phyloP scores from a whole-genome alignment of 2,888 invertebrate species.

The Mythimna albipuncta region DNA sequence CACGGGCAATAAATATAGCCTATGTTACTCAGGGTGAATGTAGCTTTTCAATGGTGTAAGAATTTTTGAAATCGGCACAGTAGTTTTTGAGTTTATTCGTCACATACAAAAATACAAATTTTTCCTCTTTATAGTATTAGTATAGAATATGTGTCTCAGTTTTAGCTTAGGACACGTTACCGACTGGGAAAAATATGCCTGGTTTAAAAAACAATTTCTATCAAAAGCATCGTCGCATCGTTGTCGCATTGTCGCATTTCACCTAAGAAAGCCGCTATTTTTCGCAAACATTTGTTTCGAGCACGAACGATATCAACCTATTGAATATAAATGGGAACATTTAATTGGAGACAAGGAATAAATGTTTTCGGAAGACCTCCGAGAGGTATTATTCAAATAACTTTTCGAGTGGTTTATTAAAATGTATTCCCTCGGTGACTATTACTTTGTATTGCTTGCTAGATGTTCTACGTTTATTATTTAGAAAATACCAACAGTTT shows the following conservation, averaged over 20 bases:
- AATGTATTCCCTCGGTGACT: conserved; percentile 39
- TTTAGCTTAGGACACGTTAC: too few relatives aligned
- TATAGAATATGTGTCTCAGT: too few relatives aligned
- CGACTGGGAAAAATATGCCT: too few relatives aligned
- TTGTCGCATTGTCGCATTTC: not conserved
- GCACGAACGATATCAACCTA: conserved; percentile 53
- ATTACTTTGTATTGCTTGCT: conserved; percentile 34
- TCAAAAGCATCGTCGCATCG: not conserved
- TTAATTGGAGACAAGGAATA: conserved; percentile 63
- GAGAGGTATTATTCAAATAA: conserved; percentile 60
- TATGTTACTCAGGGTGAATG: too few relatives aligned
- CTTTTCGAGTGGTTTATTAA: conserved; percentile 55
- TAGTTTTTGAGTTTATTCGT: too few relatives aligned
- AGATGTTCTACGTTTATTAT: conserved; percentile 6
- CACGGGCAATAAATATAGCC: too few relatives aligned
- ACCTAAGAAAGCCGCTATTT: not conserved
- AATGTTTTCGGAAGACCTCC: conserved; percentile 42
- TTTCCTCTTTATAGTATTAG: too few relatives aligned
- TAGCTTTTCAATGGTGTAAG: too few relatives aligned
- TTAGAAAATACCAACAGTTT: conserved; percentile 2
- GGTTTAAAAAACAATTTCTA: too few relatives aligned
- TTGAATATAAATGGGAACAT: conserved; percentile 68
- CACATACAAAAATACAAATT: too few relatives aligned
- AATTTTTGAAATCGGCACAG: too few relatives aligned
- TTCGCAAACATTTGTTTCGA: conserved; percentile 1